Evolutionary conservation across 1,140 invertebrate genomes (phyloP).

Genomic region (Musca domestica): DNA sequence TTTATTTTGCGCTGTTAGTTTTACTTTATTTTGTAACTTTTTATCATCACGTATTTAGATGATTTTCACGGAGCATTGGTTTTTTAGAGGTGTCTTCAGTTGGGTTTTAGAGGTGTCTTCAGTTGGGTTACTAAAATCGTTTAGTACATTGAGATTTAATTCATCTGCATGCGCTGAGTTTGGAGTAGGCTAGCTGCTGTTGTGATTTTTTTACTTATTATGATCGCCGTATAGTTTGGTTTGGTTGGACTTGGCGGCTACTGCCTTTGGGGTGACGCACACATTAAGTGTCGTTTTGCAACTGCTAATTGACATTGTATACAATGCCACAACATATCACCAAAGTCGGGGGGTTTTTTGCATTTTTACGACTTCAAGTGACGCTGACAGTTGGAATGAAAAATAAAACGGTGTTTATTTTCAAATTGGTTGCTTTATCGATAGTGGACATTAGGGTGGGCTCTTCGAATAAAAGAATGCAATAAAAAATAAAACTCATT

Average conservation of each 20-base stretch:
- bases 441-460: too few species aligned
- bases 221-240: not conserved
- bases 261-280: conserved; percentile 40
- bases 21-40: not conserved
- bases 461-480: too few species aligned
- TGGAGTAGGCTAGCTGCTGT: not conserved
- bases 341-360: not conserved
- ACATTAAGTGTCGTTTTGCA: conserved; percentile 53
- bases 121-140: too few species aligned
- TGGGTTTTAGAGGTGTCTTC: too few species aligned
- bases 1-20: conserved; percentile 2
- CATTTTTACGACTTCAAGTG: conserved; percentile 32
- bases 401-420: conserved; percentile 32
- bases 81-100: not conserved
- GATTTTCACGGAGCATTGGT: not conserved
- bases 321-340: conserved; percentile 29
- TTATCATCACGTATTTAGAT: conserved; percentile 5
- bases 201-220: not conserved
- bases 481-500: too few species aligned
- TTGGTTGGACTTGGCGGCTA: conserved; percentile 8
- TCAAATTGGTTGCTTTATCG: too few species aligned
- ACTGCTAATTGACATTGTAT: conserved; percentile 53
- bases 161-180: not conserved
- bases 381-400: conserved; percentile 39
- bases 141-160: not conserved